These are phyloP conservation scores for Intellagama lesueurii DNA, from an alignment of 2,797 vertebrate species.

Conservation along the genomic window DNA sequence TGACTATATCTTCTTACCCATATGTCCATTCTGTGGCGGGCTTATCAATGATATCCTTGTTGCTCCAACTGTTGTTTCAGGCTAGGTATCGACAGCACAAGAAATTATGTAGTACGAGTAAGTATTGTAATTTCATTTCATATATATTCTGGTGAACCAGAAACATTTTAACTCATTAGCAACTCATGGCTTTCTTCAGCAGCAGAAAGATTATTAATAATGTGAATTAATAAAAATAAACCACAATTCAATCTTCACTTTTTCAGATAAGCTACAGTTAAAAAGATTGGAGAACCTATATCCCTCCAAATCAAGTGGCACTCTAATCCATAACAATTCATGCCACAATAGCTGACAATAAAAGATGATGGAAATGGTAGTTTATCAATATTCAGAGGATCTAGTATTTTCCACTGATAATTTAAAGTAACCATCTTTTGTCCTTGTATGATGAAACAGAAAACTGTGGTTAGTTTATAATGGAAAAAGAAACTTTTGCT, in stretches of 20 bases:
- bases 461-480: background rate
- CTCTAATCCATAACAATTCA: background rate
- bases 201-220: slow-evolving; percentile 11
- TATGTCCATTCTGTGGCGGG: slow-evolving; percentile 82
- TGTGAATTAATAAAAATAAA: background rate
- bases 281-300: background rate
- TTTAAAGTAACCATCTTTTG: background rate
- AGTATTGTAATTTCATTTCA: background rate
- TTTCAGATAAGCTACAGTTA: background rate
- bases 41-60: slow-evolving; percentile 86
- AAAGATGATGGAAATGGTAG: background rate
- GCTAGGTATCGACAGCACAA: slow-evolving; percentile 72
- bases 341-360: background rate
- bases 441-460: background rate
- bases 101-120: background rate
- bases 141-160: background rate
- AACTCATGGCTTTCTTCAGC: background rate
- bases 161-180: background rate
- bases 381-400: background rate
- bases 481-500: background rate
- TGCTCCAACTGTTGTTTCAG: slow-evolving; percentile 66
- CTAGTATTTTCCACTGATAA: background rate
- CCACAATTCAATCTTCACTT: background rate
- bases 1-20: slow-evolving; percentile 80
- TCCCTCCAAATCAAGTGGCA: background rate